These are phyloP conservation scores for Congeria kusceri DNA, from an alignment of 2,888 invertebrate species.

Conservation along the genomic window DNA sequence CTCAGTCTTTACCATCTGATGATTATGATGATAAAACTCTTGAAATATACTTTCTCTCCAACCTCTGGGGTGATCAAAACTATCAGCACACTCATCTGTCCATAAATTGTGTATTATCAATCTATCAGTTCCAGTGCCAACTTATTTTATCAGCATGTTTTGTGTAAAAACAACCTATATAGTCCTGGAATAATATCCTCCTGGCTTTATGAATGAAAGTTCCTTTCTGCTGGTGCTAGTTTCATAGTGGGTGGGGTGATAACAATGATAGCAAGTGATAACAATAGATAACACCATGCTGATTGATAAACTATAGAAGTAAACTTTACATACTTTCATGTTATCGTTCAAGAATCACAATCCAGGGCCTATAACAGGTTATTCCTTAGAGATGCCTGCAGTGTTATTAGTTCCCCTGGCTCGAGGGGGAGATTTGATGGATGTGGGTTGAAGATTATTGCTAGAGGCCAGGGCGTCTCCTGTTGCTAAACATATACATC, in stretches of 20 bases:
- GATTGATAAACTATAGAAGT: slow-evolving; percentile 59
- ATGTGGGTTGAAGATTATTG: slow-evolving; percentile 23
- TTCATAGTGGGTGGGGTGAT: slow-evolving; percentile 61
- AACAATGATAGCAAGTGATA: slow-evolving; percentile 41
- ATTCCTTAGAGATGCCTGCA: slow-evolving; percentile 43
- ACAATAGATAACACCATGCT: slow-evolving; percentile 42
- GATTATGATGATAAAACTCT: too few species aligned
- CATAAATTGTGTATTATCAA: slow-evolving; percentile 5
- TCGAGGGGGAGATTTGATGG: slow-evolving; percentile 54
- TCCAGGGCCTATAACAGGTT: slow-evolving; percentile 49
- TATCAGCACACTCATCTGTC: background rate
- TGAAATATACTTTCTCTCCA: too few species aligned
- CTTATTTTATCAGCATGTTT: background rate
- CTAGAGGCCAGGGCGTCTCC: background rate
- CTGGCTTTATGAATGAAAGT: slow-evolving; percentile 64
- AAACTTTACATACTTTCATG: slow-evolving; percentile 46
- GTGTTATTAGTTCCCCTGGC: slow-evolving; percentile 63
- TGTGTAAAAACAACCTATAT: slow-evolving; percentile 10
- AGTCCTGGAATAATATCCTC: background rate
- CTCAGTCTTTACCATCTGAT: too few species aligned
- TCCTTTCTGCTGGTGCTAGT: slow-evolving; percentile 34
- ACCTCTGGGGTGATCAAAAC: too few species aligned
- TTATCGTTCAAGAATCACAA: slow-evolving; percentile 65
- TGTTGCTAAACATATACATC: slow-evolving; percentile 7
- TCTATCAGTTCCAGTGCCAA: slow-evolving; percentile 6